These are phyloP conservation scores for Pleuronectes platessa DNA, from an alignment of 2,113 vertebrate genomes.

Conservation along the genomic window DNA sequence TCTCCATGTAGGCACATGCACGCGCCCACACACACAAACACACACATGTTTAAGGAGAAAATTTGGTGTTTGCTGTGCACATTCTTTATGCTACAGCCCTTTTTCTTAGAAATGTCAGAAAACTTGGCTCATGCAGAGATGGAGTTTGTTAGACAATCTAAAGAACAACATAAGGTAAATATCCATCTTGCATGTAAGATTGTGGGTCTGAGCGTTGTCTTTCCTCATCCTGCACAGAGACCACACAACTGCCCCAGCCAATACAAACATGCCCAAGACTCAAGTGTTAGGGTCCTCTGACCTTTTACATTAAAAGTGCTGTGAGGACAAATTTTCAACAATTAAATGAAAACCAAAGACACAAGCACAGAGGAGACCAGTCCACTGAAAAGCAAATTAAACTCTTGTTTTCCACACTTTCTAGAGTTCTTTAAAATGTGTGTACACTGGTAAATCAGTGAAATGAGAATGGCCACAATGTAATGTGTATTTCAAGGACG, in stretches of 20 bases:
- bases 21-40: neutral
- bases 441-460: constrained; percentile 4
- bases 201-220: no score
- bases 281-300: neutral
- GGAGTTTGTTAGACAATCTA: no score
- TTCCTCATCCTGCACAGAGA: neutral
- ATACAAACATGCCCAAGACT: constrained; percentile 7
- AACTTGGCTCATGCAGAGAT: no score
- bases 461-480: neutral
- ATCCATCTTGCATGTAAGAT: neutral
- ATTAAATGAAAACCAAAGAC: neutral
- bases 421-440: neutral
- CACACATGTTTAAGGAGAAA: neutral
- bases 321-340: constrained; percentile 2
- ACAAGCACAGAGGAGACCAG: neutral
- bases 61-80: neutral
- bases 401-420: neutral
- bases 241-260: constrained; percentile 19
- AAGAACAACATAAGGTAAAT: neutral
- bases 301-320: constrained; percentile 21
- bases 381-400: neutral
- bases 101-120: no score
- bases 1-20: neutral
- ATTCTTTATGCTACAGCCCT: no score
- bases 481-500: neutral